Conservation (phyloP, 2,888 invertebrate species). For the Didymodactylos carnosus region DNA sequence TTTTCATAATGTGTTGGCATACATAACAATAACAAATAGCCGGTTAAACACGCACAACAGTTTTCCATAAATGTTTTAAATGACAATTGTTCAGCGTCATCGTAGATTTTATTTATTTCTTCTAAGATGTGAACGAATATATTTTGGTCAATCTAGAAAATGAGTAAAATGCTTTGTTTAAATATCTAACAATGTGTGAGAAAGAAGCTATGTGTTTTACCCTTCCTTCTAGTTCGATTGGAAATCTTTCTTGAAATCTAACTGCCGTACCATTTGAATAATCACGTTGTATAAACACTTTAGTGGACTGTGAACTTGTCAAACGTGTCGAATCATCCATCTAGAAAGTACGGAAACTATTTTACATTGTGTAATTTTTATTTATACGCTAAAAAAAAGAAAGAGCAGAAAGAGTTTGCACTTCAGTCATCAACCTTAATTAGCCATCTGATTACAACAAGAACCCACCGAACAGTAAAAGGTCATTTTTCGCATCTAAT, state of each 20-base stretch:
- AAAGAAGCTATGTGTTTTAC: too few species aligned
- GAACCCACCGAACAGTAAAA: too few species aligned
- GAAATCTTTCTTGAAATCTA: conserved; percentile 79
- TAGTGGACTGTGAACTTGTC: conserved; percentile 16
- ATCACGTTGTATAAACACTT: conserved; percentile 81
- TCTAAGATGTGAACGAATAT: conserved; percentile 76
- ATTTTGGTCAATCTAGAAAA: conserved; percentile 44
- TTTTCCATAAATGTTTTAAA: conserved; percentile 87
- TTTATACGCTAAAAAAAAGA: too few species aligned
- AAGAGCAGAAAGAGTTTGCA: too few species aligned
- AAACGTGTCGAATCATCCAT: not conserved
- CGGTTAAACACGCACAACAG: conserved; percentile 83
- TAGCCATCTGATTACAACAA: too few species aligned
- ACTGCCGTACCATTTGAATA: conserved; percentile 87
- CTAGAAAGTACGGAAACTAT: not conserved
- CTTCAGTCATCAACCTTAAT: too few species aligned
- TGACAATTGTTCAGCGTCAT: conserved; percentile 79
- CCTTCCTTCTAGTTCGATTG: conserved; percentile 73
- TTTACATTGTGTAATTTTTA: too few species aligned
- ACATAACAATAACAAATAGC: conserved; percentile 82
- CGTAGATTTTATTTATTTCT: conserved; percentile 73
- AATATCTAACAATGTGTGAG: too few species aligned
- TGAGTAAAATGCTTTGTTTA: too few species aligned
- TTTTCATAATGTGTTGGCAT: conserved; percentile 90
- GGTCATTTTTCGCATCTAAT: too few species aligned